Percentiles rank a stretch among this genome's conserved stretches.
Conservation (phyloP, 2,113 vertebrate genomes). For the Tricholaema leucomelas region DNA sequence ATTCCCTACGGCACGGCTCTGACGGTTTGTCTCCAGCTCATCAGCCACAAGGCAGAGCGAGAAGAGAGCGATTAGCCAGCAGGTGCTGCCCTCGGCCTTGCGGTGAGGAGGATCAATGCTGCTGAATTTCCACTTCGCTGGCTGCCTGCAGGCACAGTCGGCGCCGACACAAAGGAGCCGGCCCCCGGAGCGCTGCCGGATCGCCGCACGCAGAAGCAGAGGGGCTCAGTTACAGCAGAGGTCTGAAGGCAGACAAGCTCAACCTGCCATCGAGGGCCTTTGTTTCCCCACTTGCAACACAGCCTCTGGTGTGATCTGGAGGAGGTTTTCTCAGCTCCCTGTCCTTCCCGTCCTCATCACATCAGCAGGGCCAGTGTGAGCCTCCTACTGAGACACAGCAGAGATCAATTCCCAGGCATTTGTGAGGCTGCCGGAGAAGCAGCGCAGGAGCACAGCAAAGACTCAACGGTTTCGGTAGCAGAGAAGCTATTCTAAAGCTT, state of each 20-base stretch:
- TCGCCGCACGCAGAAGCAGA: neutral
- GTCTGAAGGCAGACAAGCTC: neutral
- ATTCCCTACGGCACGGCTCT: neutral
- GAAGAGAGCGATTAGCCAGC: neutral
- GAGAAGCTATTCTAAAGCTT: neutral
- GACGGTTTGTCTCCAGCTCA: neutral
- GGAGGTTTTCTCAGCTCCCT: neutral
- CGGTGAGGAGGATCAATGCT: neutral
- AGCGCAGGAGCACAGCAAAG: neutral
- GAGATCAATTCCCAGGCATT: neutral
- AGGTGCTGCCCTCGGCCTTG: neutral
- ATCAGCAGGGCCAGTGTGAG: neutral
- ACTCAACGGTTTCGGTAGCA: neutral
- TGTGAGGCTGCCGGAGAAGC: neutral
- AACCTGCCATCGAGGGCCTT: neutral
- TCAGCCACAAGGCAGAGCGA: neutral
- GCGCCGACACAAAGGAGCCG: neutral
- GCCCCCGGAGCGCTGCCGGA: rapidly evolving
- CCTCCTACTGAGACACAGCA: neutral
- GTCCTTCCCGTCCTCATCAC: neutral
- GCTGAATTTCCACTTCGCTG: neutral
- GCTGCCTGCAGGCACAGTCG: neutral
- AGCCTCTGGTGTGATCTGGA: neutral
- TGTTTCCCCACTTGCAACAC: neutral
- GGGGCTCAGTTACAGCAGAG: neutral